Percentiles rank a stretch among this genome's conserved stretches.
phyloP scores from a whole-genome alignment of 1,140 invertebrate genomes.

The Drosophila watanabei region DNA sequence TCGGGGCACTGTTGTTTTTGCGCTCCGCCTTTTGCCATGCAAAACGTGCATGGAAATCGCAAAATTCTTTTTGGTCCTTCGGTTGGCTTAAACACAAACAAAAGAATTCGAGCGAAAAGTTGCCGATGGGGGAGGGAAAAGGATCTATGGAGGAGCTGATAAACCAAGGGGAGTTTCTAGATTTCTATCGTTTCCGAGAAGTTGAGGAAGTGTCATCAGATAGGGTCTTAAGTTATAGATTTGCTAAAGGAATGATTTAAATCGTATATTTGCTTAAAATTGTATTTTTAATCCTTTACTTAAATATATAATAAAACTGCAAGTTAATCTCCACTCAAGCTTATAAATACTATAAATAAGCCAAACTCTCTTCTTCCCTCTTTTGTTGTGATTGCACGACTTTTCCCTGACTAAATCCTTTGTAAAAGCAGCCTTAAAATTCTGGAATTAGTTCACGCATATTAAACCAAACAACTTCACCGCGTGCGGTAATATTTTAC shows the following conservation, averaged over 20 bases:
- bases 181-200: constrained; percentile 10
- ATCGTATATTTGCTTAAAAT: not conserved
- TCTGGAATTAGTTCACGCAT: constrained; percentile 11
- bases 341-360: not conserved
- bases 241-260: not conserved
- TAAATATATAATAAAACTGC: not conserved
- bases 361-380: not conserved
- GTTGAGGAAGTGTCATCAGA: constrained; percentile 2
- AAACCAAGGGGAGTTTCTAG: not conserved
- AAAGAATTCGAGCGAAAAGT: constrained; percentile 35
- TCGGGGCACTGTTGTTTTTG: constrained; percentile 30
- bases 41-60: constrained; percentile 80
- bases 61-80: constrained; percentile 51
- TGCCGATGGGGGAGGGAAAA: no score
- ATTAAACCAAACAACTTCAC: constrained; percentile 24
- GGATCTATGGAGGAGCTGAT: not conserved
- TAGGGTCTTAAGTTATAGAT: not conserved
- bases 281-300: not conserved
- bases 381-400: not conserved
- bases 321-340: not conserved
- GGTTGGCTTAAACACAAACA: constrained; percentile 56
- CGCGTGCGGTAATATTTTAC: constrained; percentile 23
- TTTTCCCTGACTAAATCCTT: no score
- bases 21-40: constrained; percentile 42
- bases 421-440: not conserved